These are phyloP conservation scores for Sphecodes monilicornis DNA, from an alignment of 2,888 invertebrate species.

Conservation along the genomic window DNA sequence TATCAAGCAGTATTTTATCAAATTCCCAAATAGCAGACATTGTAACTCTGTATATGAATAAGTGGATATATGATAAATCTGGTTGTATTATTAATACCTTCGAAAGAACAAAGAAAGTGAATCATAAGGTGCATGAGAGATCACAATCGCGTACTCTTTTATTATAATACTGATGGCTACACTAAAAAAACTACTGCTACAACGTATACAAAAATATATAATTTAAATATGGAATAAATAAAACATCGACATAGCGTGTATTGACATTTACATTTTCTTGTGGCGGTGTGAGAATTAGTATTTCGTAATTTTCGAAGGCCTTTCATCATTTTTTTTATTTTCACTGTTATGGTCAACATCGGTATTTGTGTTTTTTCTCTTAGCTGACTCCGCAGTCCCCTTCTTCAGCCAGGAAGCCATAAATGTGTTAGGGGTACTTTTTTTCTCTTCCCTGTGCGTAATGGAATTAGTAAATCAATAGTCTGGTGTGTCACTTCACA, in stretches of 20 bases:
- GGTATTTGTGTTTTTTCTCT: slow-evolving; percentile 81
- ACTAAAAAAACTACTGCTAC: not conserved
- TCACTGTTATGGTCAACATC: slow-evolving; percentile 76
- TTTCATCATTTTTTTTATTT: slow-evolving; percentile 46
- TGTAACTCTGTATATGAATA: not conserved
- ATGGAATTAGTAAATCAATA: slow-evolving; percentile 72
- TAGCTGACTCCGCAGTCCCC: slow-evolving; percentile 82
- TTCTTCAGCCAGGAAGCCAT: slow-evolving; percentile 85
- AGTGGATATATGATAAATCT: not conserved
- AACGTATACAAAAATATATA: slow-evolving; percentile 18
- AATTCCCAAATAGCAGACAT: not conserved
- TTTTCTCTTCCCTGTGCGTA: slow-evolving; percentile 78
- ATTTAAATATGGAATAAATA: slow-evolving; percentile 21
- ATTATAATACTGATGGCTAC: slow-evolving; percentile 10
- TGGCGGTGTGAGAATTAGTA: slow-evolving; percentile 2
- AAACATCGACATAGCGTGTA: not conserved
- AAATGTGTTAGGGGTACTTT: slow-evolving; percentile 71
- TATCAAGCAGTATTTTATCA: not conserved
- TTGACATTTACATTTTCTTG: not conserved
- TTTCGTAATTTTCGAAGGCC: slow-evolving; percentile 50
- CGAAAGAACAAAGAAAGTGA: not conserved
- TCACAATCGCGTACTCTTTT: not conserved
- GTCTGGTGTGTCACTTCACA: slow-evolving; percentile 49
- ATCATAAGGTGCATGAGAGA: not conserved
- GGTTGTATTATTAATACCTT: not conserved